phyloP scores from a whole-genome alignment of 2,113 vertebrate genomes.

The Penelope pileata region DNA sequence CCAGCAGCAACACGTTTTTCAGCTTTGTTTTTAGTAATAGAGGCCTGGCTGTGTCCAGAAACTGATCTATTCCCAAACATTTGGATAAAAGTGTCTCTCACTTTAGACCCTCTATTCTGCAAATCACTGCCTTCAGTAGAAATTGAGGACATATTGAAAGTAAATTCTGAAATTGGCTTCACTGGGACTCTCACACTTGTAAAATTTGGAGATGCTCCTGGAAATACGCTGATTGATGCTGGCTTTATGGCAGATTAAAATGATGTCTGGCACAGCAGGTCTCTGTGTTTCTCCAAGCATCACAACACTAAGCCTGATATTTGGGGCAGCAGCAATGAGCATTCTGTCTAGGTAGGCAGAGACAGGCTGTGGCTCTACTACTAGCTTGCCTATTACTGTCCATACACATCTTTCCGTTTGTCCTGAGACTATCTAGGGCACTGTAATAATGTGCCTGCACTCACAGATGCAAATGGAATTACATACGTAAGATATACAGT shows the following conservation, averaged over 20 bases:
- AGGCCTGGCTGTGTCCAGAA: not conserved
- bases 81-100: not conserved
- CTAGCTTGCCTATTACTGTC: not conserved
- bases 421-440: not conserved
- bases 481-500: not conserved
- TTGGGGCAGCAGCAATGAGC: not conserved
- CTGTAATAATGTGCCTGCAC: not conserved
- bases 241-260: slow-evolving; percentile 20
- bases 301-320: not conserved
- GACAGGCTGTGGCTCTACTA: not conserved
- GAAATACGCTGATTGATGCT: not conserved
- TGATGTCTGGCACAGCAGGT: not conserved
- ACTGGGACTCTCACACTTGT: not conserved
- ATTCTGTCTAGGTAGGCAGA: not conserved
- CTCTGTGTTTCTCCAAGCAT: not conserved
- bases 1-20: not conserved
- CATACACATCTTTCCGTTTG: not conserved
- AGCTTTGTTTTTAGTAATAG: not conserved
- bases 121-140: not conserved
- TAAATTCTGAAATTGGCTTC: slow-evolving; percentile 8
- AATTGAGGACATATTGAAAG: slow-evolving; percentile 1
- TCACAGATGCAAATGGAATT: not conserved
- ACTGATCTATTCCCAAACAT: not conserved
- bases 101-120: not conserved
- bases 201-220: slow-evolving; percentile 10